Evolutionary conservation across 2,113 vertebrate genomes (phyloP).

Genomic region (Brachirus orientalis): DNA sequence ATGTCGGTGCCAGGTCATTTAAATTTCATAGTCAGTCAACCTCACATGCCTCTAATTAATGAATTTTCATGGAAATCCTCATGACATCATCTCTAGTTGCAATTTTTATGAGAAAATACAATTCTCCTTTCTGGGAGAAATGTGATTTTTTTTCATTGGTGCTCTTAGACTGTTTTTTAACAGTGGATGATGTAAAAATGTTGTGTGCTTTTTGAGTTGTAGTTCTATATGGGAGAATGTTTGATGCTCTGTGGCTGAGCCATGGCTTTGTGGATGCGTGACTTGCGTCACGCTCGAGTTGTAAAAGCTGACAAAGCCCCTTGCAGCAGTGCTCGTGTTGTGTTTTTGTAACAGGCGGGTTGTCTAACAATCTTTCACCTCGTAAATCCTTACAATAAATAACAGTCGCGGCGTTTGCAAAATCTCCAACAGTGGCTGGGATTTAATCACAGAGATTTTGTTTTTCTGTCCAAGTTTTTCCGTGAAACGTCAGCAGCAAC

Average conservation of each 20-base stretch:
- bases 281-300: not conserved
- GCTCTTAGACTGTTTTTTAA: not conserved
- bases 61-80: not conserved
- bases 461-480: not conserved
- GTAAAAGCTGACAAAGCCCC: conserved; percentile 11
- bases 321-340: conserved; percentile 15
- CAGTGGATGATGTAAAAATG: not conserved
- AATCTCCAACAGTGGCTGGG: not conserved
- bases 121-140: not conserved
- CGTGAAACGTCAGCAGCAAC: not conserved
- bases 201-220: conserved; percentile 1
- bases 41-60: not conserved
- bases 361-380: conserved; percentile 17
- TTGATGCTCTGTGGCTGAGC: conserved; percentile 13
- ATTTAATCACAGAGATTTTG: conserved; percentile 4
- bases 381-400: conserved; percentile 13
- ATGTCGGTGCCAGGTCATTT: not conserved
- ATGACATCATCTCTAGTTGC: not conserved
- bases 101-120: not conserved
- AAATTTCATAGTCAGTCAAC: no score
- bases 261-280: not conserved
- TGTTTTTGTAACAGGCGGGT: conserved; percentile 1
- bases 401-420: no score
- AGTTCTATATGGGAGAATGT: not conserved
- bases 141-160: not conserved